Conservation (phyloP, 2,797 vertebrate genomes). For the Gymnodraco acuticeps region DNA sequence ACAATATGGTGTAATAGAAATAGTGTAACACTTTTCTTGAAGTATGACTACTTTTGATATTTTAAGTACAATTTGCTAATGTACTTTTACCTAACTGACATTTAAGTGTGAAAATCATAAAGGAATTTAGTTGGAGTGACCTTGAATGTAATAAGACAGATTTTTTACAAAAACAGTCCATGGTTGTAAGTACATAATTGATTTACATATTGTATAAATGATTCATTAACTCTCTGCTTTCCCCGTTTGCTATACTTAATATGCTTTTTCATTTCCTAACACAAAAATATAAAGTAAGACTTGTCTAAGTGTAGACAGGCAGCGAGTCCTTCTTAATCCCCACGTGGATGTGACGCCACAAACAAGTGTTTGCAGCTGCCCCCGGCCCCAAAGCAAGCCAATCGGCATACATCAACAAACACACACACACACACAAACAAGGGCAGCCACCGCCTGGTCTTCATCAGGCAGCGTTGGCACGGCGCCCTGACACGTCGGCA, state of each 20-base stretch:
- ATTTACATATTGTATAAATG: neutral
- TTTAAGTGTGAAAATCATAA: neutral
- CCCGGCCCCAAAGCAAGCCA: slow-evolving; percentile 77
- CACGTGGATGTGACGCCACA: slow-evolving; percentile 64
- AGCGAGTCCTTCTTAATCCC: slow-evolving; percentile 38
- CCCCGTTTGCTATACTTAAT: neutral
- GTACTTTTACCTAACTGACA: neutral
- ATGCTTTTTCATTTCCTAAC: neutral
- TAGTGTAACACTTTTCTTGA: neutral
- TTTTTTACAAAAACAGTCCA: too few relatives aligned
- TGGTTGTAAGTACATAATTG: neutral
- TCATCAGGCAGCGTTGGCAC: slow-evolving; percentile 71
- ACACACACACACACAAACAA: slow-evolving; percentile 41
- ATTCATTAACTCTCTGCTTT: neutral
- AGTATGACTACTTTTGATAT: neutral
- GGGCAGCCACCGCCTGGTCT: slow-evolving; percentile 54
- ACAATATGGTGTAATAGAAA: neutral
- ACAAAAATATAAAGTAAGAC: slow-evolving; percentile 3
- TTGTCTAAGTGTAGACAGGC: slow-evolving; percentile 9
- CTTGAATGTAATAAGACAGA: slow-evolving; percentile 6
- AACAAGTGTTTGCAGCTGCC: slow-evolving; percentile 82
- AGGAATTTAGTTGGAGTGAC: slow-evolving; percentile 9
- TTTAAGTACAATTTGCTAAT: neutral
- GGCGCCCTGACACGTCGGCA: slow-evolving; percentile 70
- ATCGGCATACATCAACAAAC: slow-evolving; percentile 74